These are phyloP conservation scores for Agelastica alni DNA, from an alignment of 2,888 invertebrate genomes.

Conservation along the genomic window DNA sequence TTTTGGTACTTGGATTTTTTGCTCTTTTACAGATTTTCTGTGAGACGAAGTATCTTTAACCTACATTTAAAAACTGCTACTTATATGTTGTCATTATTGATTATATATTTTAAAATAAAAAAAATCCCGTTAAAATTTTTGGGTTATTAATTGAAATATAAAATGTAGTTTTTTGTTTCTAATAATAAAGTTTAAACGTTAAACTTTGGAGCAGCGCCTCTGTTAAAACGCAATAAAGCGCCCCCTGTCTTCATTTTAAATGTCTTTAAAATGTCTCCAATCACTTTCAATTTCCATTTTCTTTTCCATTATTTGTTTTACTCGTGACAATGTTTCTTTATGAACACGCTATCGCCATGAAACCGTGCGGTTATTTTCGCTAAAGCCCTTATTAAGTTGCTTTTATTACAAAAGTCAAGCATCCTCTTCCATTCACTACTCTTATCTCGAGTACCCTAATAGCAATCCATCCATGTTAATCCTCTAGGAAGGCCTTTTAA, in stretches of 20 bases:
- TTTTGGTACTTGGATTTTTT: no score
- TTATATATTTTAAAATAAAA: no score
- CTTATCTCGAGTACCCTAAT: slow-evolving; percentile 10
- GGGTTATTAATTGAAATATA: no score
- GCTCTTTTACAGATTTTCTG: no score
- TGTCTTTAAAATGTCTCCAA: slow-evolving; percentile 15
- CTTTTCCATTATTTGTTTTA: slow-evolving; percentile 14
- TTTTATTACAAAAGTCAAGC: slow-evolving; percentile 10
- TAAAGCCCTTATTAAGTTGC: slow-evolving; percentile 12
- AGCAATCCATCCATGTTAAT: slow-evolving; percentile 10
- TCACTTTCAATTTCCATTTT: slow-evolving; percentile 24
- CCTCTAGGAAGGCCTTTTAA: not conserved
- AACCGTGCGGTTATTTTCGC: slow-evolving; percentile 3
- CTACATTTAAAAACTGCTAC: no score
- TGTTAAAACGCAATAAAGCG: not conserved
- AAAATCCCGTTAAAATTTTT: no score
- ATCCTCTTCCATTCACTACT: slow-evolving; percentile 6
- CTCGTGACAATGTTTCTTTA: slow-evolving; percentile 10
- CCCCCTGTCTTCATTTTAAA: slow-evolving; percentile 7
- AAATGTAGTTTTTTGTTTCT: no score
- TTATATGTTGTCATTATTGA: no score
- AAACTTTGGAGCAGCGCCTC: not conserved
- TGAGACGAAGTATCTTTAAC: no score
- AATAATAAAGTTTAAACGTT: no score
- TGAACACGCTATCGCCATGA: not conserved